Evolutionary conservation across 2,797 vertebrate species (phyloP).

Genomic region (Chrosomus eos): DNA sequence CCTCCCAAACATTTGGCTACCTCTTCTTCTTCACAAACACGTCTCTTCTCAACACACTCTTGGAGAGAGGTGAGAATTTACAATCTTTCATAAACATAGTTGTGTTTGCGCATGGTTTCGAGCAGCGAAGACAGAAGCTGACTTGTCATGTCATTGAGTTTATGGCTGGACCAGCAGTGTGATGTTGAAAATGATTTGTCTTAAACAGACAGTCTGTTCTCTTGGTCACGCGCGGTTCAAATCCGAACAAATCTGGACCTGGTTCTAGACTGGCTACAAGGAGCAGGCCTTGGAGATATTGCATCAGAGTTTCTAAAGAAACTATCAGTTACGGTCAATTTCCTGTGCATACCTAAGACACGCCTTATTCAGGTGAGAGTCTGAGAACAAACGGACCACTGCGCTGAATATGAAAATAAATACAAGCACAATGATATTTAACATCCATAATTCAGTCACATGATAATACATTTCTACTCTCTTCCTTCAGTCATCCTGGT

Average conservation of each 20-base stretch:
- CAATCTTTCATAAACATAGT: slow-evolving; percentile 25
- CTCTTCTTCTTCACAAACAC: slow-evolving; percentile 96
- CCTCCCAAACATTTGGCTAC: slow-evolving; percentile 94
- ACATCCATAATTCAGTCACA: background rate
- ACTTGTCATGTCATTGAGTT: slow-evolving; percentile 18
- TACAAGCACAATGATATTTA: background rate
- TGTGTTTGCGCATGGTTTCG: slow-evolving; percentile 11
- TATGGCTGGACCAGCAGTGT: background rate
- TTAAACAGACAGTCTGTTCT: slow-evolving; percentile 84
- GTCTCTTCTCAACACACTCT: slow-evolving; percentile 89
- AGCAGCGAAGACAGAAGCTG: background rate
- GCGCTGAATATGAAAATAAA: background rate
- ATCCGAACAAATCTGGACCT: slow-evolving; percentile 92
- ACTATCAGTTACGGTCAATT: slow-evolving; percentile 90
- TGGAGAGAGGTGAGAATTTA: slow-evolving; percentile 86
- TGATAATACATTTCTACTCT: background rate
- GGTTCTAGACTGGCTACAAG: slow-evolving; percentile 92
- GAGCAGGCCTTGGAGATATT: slow-evolving; percentile 90
- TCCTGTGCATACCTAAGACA: slow-evolving; percentile 90
- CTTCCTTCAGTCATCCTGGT: slow-evolving; percentile 82
- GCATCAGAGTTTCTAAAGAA: slow-evolving; percentile 92
- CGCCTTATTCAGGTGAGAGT: slow-evolving; percentile 87
- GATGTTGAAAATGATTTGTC: background rate
- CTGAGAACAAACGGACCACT: background rate
- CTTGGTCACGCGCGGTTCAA: slow-evolving; percentile 92